Percentiles rank a stretch among this genome's conserved stretches.
These are phyloP conservation scores for Philaethria dido DNA, from an alignment of 2,888 invertebrate species.

Conservation along the genomic window DNA sequence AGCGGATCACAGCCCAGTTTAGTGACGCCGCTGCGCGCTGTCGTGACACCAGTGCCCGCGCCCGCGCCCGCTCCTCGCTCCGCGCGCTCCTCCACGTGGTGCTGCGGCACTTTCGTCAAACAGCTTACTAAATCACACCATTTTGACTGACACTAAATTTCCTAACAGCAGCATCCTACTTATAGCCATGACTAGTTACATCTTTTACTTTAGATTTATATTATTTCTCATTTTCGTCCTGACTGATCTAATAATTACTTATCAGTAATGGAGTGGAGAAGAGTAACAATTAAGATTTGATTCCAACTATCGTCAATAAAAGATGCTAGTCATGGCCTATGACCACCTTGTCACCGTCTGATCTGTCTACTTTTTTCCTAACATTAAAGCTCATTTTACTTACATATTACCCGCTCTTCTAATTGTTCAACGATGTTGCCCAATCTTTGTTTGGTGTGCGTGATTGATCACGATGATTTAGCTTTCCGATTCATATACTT, in stretches of 20 bases:
- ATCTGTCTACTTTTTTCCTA: slow-evolving; percentile 28
- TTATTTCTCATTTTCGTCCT: background rate
- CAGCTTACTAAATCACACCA: slow-evolving; percentile 90
- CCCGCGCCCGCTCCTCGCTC: slow-evolving; percentile 64
- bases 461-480: slow-evolving; percentile 40
- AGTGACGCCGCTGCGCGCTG: slow-evolving; percentile 50
- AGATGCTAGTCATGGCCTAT: slow-evolving; percentile 18
- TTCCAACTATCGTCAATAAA: background rate
- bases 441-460: slow-evolving; percentile 41
- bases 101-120: slow-evolving; percentile 91
- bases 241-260: background rate
- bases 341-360: slow-evolving; percentile 29
- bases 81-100: slow-evolving; percentile 88
- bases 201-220: background rate
- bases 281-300: background rate
- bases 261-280: too few relatives aligned
- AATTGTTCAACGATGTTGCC: slow-evolving; percentile 26
- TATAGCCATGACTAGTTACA: slow-evolving; percentile 21
- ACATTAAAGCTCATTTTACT: slow-evolving; percentile 23
- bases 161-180: slow-evolving; percentile 15
- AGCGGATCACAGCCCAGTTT: slow-evolving; percentile 75
- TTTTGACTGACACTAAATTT: slow-evolving; percentile 84
- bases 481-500: slow-evolving; percentile 30
- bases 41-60: slow-evolving; percentile 45
- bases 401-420: slow-evolving; percentile 7